Conservation (phyloP, 2,113 vertebrate genomes). For the Lucifuga dentata region DNA sequence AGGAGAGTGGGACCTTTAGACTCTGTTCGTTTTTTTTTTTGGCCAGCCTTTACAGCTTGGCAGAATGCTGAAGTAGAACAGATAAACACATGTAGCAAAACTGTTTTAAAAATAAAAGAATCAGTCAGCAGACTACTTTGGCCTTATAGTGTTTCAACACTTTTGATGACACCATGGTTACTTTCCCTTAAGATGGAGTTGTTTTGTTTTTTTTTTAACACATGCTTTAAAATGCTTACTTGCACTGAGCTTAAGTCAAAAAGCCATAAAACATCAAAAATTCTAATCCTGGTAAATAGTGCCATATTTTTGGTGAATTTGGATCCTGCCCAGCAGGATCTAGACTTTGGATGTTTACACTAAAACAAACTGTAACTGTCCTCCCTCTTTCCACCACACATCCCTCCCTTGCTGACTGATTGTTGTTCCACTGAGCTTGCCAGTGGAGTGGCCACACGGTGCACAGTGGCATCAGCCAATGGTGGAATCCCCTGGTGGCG, state of each 20-base stretch:
- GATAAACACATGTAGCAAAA: constrained; percentile 59
- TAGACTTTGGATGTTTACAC: constrained; percentile 58
- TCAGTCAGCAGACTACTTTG: constrained; percentile 21
- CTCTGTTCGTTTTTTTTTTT: constrained; percentile 21
- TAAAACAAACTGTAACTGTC: constrained; percentile 58
- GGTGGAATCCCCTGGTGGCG: constrained; percentile 49
- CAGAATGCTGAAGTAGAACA: constrained; percentile 66
- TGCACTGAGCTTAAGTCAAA: background rate
- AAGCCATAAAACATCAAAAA: constrained; percentile 1
- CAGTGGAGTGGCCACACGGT: constrained; percentile 39
- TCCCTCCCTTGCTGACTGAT: constrained; percentile 44
- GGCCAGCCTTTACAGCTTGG: constrained; percentile 20
- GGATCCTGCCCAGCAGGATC: constrained; percentile 39
- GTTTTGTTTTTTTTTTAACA: constrained; percentile 32
- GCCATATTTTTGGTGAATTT: constrained; percentile 42
- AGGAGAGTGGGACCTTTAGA: background rate
- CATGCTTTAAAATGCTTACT: constrained; percentile 12
- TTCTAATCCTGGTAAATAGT: constrained; percentile 15
- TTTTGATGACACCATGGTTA: constrained; percentile 20
- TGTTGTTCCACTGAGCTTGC: constrained; percentile 59
- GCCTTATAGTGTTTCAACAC: constrained; percentile 32
- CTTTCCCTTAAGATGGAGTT: background rate
- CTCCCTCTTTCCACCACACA: constrained; percentile 42
- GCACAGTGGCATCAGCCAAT: constrained; percentile 40
- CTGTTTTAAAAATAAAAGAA: constrained; percentile 56